Evolutionary conservation across 2,888 invertebrate genomes (phyloP).

Genomic region (Diaphora mendica): DNA sequence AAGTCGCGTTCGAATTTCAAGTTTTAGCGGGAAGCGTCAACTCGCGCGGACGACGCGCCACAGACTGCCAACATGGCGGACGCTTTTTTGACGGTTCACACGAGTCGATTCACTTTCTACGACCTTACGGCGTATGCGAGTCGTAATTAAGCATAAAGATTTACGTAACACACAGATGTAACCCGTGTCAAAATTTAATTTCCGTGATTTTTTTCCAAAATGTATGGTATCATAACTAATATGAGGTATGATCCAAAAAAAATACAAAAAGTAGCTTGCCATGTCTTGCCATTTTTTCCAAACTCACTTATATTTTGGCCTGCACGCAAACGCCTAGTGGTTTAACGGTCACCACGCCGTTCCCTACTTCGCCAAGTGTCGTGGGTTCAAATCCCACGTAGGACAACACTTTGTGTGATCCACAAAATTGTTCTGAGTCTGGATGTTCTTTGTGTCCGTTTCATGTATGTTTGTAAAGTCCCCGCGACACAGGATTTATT

Average conservation of each 20-base stretch:
- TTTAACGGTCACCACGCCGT: too few relatives aligned
- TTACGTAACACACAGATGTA: conserved; percentile 83
- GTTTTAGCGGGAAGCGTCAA: conserved; percentile 80
- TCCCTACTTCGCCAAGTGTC: too few relatives aligned
- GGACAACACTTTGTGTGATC: too few relatives aligned
- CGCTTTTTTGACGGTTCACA: conserved; percentile 85
- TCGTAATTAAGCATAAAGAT: conserved; percentile 83
- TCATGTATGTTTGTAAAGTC: too few relatives aligned
- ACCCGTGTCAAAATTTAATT: conserved; percentile 72
- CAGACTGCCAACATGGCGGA: conserved; percentile 84
- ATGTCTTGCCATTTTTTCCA: not conserved
- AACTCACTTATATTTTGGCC: too few relatives aligned
- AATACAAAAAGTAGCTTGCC: not conserved
- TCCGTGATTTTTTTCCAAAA: conserved; percentile 63
- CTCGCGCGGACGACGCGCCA: conserved; percentile 78
- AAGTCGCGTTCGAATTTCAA: conserved; percentile 72
- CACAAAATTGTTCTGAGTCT: too few relatives aligned
- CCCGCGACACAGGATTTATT: too few relatives aligned
- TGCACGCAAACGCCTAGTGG: too few relatives aligned
- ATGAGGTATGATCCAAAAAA: not conserved
- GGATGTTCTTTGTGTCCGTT: too few relatives aligned
- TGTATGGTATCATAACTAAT: conserved; percentile 38
- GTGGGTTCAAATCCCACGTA: too few relatives aligned
- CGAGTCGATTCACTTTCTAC: conserved; percentile 86
- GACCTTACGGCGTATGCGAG: conserved; percentile 85